Evolutionary conservation across 2,113 vertebrate genomes (phyloP), one percentile per base, ranked within the genome.

Genomic region (Rhinichthys klamathensis): DNA sequence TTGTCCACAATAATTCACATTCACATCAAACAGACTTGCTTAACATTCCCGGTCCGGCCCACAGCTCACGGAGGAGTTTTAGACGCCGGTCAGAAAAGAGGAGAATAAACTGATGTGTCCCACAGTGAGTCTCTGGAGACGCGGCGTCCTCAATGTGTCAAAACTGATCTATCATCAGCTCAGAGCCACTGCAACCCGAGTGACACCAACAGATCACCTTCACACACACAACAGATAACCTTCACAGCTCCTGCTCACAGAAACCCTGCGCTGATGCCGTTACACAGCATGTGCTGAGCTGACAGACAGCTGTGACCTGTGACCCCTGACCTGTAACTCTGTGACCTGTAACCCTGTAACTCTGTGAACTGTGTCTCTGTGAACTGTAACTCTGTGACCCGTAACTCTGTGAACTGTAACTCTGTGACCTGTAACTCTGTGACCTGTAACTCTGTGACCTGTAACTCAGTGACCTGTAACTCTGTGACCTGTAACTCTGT

Each of bases 91-190:
- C 18, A 27, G 35, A 41, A 21, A 49, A 38, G 18, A 10, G 30
- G 41, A 76, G 60, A 23, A 61, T 27, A 70, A 79, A 60, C 51
- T 5, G 16, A 56, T 9, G 44, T 13, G 61, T 58, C 23, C 60
- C 30, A 67, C 25, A 2, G 7, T 8, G 54, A 72, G 44, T 70
- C 51, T 46, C 32, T 67, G 63, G 63, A 44, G 69, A 72, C 80
- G 23, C 51, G 25, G 67, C 3, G 30, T 85, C 56, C 87, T 85
- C 73, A 73, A 72, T 85, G 38, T 88, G 84, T 88, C 87, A 88
- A 32, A 84, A 82, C 84, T 82, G 60, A 81, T 85, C 60, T 7
- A 61, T 77, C 87, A 61, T 54, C 58, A 38, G 6, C 72, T 49
- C 30, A 3, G 7, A 21, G 54, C 54, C 18, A 56, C 7, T 56